Conservation (phyloP, 2,888 invertebrate species). For the Drosophila greeni region DNA sequence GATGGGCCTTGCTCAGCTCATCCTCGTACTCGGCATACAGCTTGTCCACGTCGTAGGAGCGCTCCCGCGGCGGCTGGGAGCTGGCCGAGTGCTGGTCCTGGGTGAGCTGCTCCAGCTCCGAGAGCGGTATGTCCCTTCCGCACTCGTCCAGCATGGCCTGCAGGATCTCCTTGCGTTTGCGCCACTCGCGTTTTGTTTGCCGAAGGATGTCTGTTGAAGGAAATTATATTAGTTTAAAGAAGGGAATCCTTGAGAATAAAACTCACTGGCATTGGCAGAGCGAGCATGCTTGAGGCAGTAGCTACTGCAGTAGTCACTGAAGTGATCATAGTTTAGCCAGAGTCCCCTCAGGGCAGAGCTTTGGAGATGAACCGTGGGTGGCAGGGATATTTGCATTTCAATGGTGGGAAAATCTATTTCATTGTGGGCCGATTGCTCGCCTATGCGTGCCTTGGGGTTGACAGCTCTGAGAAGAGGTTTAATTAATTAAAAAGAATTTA, state of each 20-base stretch:
- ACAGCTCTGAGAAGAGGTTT: constrained; percentile 49
- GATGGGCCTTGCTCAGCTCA: constrained; percentile 74
- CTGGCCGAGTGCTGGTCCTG: constrained; percentile 64
- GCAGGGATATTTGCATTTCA: constrained; percentile 79
- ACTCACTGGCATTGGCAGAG: constrained; percentile 67
- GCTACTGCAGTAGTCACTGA: constrained; percentile 80
- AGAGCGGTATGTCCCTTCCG: constrained; percentile 68
- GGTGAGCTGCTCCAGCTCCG: constrained; percentile 65
- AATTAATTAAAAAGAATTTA: too few relatives aligned
- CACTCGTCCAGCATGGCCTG: constrained; percentile 77
- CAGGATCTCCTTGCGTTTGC: constrained; percentile 78
- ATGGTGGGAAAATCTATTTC: constrained; percentile 79
- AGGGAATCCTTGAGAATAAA: too few relatives aligned
- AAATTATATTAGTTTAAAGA: too few relatives aligned
- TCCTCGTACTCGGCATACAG: constrained; percentile 78
- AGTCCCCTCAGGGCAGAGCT: constrained; percentile 79
- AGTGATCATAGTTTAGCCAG: constrained; percentile 81
- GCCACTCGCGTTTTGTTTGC: constrained; percentile 78
- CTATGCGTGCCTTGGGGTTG: constrained; percentile 75
- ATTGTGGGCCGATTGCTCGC: constrained; percentile 75
- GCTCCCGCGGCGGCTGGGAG: constrained; percentile 64
- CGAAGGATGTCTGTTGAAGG: constrained; percentile 67
- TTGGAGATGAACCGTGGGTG: constrained; percentile 78
- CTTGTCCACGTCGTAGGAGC: constrained; percentile 77
- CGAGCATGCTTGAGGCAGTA: constrained; percentile 67